These are phyloP conservation scores for Thripadectes ignobilis DNA, from an alignment of 2,797 vertebrate genomes.

Conservation along the genomic window DNA sequence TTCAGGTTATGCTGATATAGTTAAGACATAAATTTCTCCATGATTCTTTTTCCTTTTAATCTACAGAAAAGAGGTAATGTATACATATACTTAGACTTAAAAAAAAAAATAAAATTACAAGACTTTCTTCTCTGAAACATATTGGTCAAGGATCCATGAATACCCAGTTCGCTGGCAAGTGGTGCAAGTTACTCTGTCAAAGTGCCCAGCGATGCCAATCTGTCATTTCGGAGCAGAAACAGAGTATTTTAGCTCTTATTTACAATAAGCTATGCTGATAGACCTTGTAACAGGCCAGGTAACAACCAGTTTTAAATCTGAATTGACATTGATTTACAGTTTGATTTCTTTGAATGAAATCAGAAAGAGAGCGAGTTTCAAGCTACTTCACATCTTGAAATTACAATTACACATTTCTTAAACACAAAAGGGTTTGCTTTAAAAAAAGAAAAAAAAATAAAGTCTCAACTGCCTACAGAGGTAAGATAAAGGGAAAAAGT, in stretches of 20 bases:
- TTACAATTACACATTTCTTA: background rate
- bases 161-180: background rate
- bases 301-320: slow-evolving; percentile 59
- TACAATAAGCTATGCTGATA: slow-evolving; percentile 50
- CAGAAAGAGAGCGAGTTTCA: slow-evolving; percentile 14
- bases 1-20: background rate
- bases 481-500: background rate
- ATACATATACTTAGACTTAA: background rate
- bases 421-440: background rate
- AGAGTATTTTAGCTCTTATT: slow-evolving; percentile 57
- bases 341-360: slow-evolving; percentile 55
- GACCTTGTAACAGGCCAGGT: slow-evolving; percentile 44
- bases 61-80: background rate
- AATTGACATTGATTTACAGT: slow-evolving; percentile 66
- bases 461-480: background rate
- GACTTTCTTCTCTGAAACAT: background rate
- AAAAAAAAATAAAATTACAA: background rate
- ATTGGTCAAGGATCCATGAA: background rate
- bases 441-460: background rate
- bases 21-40: background rate
- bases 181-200: background rate
- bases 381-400: slow-evolving; percentile 28
- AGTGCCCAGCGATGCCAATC: background rate
- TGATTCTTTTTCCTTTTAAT: background rate
- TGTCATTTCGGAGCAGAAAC: slow-evolving; percentile 29